Conservation (phyloP, 2,113 vertebrate species). For the Myiagra hebetior region DNA sequence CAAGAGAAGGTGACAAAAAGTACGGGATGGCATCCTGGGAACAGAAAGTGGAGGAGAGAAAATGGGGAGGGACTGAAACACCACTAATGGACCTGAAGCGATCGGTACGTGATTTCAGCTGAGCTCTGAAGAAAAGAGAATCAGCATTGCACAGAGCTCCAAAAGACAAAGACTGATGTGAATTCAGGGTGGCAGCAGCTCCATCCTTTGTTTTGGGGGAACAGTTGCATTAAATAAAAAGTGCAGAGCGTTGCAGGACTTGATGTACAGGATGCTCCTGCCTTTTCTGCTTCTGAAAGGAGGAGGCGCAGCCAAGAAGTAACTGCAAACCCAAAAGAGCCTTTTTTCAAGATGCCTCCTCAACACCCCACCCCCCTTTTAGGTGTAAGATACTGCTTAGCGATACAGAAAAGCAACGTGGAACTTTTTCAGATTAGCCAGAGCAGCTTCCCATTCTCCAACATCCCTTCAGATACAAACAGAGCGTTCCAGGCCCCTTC, state of each 20-base stretch:
- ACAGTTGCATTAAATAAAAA: not conserved
- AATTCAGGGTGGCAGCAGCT: not conserved
- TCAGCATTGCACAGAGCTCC: not conserved
- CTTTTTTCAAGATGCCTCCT: not conserved
- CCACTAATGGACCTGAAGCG: not conserved
- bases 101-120: not conserved
- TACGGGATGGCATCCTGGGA: constrained; percentile 17
- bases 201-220: not conserved
- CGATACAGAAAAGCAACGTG: not conserved
- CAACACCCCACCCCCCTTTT: not conserved
- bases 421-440: not conserved
- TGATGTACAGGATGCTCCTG: not conserved
- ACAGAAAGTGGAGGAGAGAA: not conserved
- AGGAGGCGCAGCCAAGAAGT: not conserved
- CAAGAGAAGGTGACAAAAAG: not conserved
- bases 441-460: not conserved
- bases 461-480: not conserved
- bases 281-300: not conserved
- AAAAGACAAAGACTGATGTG: not conserved
- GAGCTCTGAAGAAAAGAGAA: not conserved
- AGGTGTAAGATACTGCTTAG: constrained; percentile 41
- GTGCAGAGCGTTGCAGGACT: not conserved
- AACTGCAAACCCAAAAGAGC: not conserved
- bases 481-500: not conserved
- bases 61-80: not conserved